Conservation (phyloP, 2,797 vertebrate species). For the Platyrinchus mystaceus region DNA sequence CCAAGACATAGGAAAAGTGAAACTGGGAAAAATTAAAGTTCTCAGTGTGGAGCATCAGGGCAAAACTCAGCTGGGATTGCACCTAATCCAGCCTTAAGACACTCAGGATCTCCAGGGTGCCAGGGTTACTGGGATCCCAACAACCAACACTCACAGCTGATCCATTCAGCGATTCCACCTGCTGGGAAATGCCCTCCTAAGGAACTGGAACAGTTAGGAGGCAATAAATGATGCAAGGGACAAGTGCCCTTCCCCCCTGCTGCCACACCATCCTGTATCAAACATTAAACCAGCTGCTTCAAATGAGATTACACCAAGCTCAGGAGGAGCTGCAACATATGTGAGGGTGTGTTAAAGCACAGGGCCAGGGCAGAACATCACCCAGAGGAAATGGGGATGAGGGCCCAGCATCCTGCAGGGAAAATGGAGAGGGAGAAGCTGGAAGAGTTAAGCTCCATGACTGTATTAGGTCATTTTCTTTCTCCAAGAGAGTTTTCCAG, state of each 20-base stretch:
- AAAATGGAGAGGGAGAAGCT: background rate
- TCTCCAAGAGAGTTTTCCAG: background rate
- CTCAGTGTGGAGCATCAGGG: background rate
- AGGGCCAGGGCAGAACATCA: background rate
- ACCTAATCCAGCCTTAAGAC: background rate
- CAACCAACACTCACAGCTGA: background rate
- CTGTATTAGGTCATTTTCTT: background rate
- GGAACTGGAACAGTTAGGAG: background rate
- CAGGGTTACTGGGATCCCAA: background rate
- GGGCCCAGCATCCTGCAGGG: background rate
- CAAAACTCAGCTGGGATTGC: background rate
- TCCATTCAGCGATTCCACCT: background rate
- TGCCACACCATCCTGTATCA: background rate
- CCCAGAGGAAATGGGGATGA: accelerated
- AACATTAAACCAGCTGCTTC: background rate
- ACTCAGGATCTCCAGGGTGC: background rate
- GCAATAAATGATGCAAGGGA: background rate
- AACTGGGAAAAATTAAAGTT: background rate
- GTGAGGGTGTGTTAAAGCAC: background rate
- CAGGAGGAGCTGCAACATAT: background rate
- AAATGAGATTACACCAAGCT: background rate
- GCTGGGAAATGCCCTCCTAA: background rate
- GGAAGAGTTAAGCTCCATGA: background rate
- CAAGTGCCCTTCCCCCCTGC: background rate
- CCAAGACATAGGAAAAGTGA: background rate